These are phyloP conservation scores for Scophthalmus maximus DNA, from an alignment of 2,113 vertebrate species.

Conservation along the genomic window DNA sequence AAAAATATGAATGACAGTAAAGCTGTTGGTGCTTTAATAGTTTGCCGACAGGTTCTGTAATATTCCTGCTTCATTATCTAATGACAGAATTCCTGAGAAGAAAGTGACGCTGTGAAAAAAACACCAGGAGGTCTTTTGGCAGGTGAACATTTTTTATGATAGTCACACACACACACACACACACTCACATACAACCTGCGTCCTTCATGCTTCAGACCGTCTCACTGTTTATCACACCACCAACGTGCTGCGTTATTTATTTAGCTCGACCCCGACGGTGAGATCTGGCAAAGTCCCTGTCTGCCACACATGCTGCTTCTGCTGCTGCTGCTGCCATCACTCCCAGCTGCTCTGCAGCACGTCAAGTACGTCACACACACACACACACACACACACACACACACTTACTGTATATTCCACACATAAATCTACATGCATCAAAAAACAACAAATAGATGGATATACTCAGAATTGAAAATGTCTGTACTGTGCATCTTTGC, in stretches of 20 bases:
- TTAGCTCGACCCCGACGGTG: not conserved
- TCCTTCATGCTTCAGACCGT: not conserved
- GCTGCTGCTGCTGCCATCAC: conserved; percentile 68
- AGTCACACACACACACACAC: no score
- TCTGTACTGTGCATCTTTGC: conserved; percentile 3
- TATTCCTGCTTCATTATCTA: no score
- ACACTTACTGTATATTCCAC: not conserved
- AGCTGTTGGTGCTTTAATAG: no score
- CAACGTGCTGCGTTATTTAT: not conserved
- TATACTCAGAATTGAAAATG: not conserved
- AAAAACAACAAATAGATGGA: not conserved
- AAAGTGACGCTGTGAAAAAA: no score
- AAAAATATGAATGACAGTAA: no score
- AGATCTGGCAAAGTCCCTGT: conserved; percentile 60
- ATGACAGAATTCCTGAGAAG: no score
- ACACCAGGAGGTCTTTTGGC: no score
- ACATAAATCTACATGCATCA: not conserved
- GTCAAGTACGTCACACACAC: conserved; percentile 13
- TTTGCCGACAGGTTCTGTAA: no score
- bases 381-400: not conserved
- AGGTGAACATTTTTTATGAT: no score
- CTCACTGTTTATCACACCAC: not conserved
- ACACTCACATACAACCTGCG: not conserved
- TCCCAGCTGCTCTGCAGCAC: conserved; percentile 68
- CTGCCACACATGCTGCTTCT: conserved; percentile 76